Percentiles rank a stretch among this genome's conserved stretches.
phyloP scores from a whole-genome alignment of 2,888 invertebrate species.

The Tenthredo scrophulariae region DNA sequence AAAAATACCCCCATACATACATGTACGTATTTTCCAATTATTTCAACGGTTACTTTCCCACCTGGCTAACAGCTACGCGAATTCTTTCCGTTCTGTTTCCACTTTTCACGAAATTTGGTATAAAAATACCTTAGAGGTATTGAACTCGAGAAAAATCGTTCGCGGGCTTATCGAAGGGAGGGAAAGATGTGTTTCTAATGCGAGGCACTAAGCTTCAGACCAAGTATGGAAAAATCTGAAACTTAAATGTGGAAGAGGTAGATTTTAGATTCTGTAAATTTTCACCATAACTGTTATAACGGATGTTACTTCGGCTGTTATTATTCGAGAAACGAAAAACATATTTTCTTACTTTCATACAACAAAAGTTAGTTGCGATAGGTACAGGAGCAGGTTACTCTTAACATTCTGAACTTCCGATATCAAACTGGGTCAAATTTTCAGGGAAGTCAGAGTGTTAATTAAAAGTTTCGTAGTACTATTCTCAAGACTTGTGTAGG shows the following conservation, averaged over 20 bases:
- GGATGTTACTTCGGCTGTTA: not conserved
- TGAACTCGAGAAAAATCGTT: not conserved
- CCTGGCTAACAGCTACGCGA: not conserved
- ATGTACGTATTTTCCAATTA: not conserved
- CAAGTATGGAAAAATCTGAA: not conserved
- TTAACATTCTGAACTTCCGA: not conserved
- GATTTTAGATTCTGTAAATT: not conserved
- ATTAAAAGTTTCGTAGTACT: constrained; percentile 31
- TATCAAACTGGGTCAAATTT: constrained; percentile 29
- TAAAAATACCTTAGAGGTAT: not conserved
- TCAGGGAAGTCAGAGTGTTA: constrained; percentile 3
- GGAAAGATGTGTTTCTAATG: not conserved
- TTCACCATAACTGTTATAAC: not conserved
- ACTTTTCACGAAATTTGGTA: not conserved
- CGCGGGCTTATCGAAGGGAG: not conserved
- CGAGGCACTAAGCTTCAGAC: not conserved
- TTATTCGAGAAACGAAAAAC: not conserved
- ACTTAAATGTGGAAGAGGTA: not conserved
- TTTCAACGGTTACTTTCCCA: constrained; percentile 8
- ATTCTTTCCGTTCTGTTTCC: not conserved
- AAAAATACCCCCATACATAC: not conserved
- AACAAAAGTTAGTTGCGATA: not conserved
- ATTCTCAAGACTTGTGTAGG: constrained; percentile 25
- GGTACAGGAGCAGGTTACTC: not conserved
- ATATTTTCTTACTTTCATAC: not conserved